These are phyloP conservation scores for Stomatorhinus ivindoensis DNA, from an alignment of 2,113 vertebrate species.

Conservation along the genomic window DNA sequence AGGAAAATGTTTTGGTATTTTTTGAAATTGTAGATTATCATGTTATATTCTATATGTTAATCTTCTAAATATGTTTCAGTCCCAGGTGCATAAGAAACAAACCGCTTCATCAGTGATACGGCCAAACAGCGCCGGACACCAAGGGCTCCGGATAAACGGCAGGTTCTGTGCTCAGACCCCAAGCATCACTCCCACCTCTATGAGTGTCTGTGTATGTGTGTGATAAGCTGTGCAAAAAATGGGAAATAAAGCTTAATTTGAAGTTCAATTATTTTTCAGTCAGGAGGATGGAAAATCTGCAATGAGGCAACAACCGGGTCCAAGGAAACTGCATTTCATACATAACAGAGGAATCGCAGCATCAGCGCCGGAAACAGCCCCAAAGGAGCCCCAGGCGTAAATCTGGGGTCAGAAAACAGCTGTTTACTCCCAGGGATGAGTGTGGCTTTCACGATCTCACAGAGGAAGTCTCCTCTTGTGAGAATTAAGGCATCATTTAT, in stretches of 20 bases:
- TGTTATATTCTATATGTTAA: no score
- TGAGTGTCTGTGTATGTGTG: neutral
- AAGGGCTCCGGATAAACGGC: neutral
- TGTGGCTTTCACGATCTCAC: neutral
- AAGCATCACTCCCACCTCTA: neutral
- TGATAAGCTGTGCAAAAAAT: neutral
- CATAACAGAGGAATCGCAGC: neutral
- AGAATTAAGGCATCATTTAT: neutral
- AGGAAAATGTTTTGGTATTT: no score
- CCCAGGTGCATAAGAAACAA: no score
- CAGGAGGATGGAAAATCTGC: neutral
- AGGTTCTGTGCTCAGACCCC: neutral
- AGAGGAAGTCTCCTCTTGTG: neutral
- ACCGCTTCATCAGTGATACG: no score
- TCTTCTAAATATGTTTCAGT: no score
- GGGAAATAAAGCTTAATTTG: neutral
- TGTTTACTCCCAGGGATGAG: neutral
- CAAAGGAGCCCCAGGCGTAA: neutral
- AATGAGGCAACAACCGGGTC: neutral
- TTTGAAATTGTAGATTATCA: no score
- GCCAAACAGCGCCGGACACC: no score
- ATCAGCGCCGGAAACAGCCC: neutral
- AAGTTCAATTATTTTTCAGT: neutral
- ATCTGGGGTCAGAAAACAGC: neutral
- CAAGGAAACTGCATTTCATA: neutral